Conservation (phyloP, 2,113 vertebrate species). For the Antechinus flavipes region DNA sequence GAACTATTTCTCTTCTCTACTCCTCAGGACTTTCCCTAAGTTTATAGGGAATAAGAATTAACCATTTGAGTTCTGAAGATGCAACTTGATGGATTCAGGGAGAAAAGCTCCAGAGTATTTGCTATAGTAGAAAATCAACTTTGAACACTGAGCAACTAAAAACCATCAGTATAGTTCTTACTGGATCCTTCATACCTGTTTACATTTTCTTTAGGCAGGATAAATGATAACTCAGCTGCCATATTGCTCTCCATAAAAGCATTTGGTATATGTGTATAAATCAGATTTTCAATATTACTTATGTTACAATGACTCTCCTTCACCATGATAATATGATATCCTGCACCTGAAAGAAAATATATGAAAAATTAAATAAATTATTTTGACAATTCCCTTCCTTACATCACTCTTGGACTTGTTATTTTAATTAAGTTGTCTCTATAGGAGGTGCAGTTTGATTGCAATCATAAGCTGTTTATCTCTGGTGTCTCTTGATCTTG, state of each 20-base stretch:
- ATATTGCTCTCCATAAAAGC: slow-evolving; percentile 93
- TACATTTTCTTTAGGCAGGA: slow-evolving; percentile 94
- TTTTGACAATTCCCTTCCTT: neutral
- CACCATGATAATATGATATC: slow-evolving; percentile 97
- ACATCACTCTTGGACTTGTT: neutral
- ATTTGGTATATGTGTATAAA: slow-evolving; percentile 91
- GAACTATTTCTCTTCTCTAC: neutral
- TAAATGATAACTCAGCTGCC: slow-evolving; percentile 93
- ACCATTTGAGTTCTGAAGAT: neutral
- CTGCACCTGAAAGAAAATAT: slow-evolving; percentile 87
- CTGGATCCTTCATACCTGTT: slow-evolving; percentile 84
- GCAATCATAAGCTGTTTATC: neutral
- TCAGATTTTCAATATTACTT: slow-evolving; percentile 91
- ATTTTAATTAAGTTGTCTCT: neutral
- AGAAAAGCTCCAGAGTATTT: neutral
- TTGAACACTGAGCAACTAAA: neutral
- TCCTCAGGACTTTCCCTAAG: neutral
- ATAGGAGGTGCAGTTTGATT: neutral
- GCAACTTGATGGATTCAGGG: neutral
- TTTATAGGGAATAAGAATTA: neutral
- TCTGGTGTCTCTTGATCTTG: neutral
- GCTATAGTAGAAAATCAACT: neutral
- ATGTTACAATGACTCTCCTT: slow-evolving; percentile 92
- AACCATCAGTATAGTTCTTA: neutral
- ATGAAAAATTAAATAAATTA: slow-evolving; percentile 30